Conservation (phyloP, 2,113 vertebrate genomes). For the Entelurus aequoreus region DNA sequence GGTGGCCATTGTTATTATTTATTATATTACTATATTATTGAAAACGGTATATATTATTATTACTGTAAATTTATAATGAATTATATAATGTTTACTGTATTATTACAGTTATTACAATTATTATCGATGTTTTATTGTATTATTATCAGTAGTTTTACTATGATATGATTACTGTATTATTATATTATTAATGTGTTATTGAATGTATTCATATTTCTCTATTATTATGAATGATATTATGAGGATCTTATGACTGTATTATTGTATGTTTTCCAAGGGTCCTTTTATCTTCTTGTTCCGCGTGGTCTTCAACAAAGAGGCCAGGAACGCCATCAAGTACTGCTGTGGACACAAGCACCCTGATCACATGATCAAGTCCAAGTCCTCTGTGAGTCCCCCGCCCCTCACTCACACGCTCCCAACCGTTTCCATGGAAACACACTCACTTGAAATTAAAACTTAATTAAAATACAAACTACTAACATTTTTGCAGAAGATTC, state of each 20-base stretch:
- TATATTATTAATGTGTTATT: neutral
- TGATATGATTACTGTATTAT: fast-evolving
- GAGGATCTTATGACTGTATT: neutral
- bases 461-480: too few relatives aligned
- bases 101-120: neutral
- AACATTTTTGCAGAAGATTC: too few relatives aligned
- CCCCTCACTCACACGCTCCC: neutral
- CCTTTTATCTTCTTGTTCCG: constrained; percentile 88
- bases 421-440: neutral
- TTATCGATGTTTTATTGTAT: too few relatives aligned
- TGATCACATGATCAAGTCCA: constrained; percentile 82
- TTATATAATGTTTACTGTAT: too few relatives aligned
- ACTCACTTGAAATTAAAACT: too few relatives aligned
- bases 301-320: constrained; percentile 85
- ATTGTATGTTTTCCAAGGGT: constrained; percentile 69
- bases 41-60: too few relatives aligned
- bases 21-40: too few relatives aligned
- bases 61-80: too few relatives aligned
- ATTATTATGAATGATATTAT: too few relatives aligned
- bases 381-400: constrained; percentile 77
- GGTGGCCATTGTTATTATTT: constrained; percentile 58
- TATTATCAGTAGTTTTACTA: too few relatives aligned
- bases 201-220: neutral
- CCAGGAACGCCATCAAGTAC: constrained; percentile 79
- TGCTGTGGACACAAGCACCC: constrained; percentile 78